These are phyloP conservation scores for Pterois miles DNA, from an alignment of 2,797 vertebrate genomes.

Conservation along the genomic window DNA sequence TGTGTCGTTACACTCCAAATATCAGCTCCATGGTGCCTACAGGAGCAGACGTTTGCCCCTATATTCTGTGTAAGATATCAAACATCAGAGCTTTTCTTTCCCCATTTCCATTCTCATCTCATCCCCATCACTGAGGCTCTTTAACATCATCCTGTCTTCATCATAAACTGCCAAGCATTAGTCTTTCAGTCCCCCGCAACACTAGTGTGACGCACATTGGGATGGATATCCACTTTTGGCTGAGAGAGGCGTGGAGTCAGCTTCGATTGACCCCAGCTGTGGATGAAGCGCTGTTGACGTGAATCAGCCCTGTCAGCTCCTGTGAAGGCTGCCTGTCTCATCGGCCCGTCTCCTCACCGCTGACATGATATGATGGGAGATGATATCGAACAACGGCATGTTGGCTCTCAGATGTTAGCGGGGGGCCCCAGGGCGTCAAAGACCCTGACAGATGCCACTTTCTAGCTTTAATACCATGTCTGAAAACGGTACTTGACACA, in stretches of 20 bases:
- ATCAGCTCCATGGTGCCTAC: neutral
- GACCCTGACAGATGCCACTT: conserved; percentile 97
- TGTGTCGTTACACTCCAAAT: fast-evolving
- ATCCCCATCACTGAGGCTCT: conserved; percentile 39
- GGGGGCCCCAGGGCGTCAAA: conserved; percentile 82
- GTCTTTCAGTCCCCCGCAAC: conserved; percentile 37
- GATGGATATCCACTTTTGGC: conserved; percentile 85
- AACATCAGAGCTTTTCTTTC: conserved; percentile 42
- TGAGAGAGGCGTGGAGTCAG: conserved; percentile 87
- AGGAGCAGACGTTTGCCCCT: conserved; percentile 6
- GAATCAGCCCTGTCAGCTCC: conserved; percentile 94
- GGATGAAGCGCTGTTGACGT: conserved; percentile 91
- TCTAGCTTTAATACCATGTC: conserved; percentile 98
- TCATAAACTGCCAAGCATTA: conserved; percentile 67
- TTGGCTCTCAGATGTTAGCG: conserved; percentile 96
- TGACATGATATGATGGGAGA: conserved; percentile 97
- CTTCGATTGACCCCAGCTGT: conserved; percentile 89
- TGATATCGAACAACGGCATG: conserved; percentile 96
- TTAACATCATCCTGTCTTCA: conserved; percentile 57
- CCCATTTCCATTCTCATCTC: conserved; percentile 46
- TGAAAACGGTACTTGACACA: conserved; percentile 97
- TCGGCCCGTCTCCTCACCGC: conserved; percentile 86
- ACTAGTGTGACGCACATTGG: conserved; percentile 71
- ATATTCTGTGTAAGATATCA: conserved; percentile 43
- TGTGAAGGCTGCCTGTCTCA: conserved; percentile 93